Base-by-base conservation (phyloP, 2,113 vertebrate species). In the Pygoscelis adeliae region DNA sequence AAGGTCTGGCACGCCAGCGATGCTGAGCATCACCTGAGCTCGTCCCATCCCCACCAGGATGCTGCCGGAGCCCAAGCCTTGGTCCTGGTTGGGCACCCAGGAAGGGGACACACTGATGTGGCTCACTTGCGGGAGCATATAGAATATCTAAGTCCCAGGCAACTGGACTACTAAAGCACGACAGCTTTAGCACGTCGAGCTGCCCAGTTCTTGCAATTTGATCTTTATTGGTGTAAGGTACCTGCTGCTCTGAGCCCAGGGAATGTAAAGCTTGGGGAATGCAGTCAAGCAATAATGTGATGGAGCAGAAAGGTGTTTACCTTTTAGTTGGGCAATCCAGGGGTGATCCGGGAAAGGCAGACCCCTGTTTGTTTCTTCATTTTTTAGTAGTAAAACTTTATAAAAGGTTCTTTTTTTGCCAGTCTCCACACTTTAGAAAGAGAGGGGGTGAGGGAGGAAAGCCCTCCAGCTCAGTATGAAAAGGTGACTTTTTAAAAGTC, bases 61-160 rank as follows among this genome's bases (percentile, higher is more conserved):
- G 80, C 69, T 36, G 46, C 22, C 10, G 79, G 7, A 13, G 25
- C 50, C 38, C 0, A 10, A 23, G 72, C 34, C 20, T 32, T 0
- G 3, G 34, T 65, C 20, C 44, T 18, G 77, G 32, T 59, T 8
- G 36, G 3, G 11, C 2, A 3, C 53, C 15, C 11, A 6, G 16
- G 29, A 8, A 27, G 19, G 52, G 69, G 30, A 13, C 3, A 12
- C 2, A 6, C 29, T 59, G 76, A 15, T 15, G 38, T 20, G 62
- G 26, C 62, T 42, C 1, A 0, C 19, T 76, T 2, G 4, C 1
- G 17, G 70, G 53, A 87, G 22, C 20, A 1, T 29, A 2, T 0
- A 84, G 79, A 85, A 50, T 26, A 15, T 30, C 50, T 3, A 21
- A 59, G 27, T 3, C 14, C 6, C 15, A 14, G 19, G 58, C 5